Conservation (phyloP, 2,888 invertebrate species). For the Eristalinus aeneus region DNA sequence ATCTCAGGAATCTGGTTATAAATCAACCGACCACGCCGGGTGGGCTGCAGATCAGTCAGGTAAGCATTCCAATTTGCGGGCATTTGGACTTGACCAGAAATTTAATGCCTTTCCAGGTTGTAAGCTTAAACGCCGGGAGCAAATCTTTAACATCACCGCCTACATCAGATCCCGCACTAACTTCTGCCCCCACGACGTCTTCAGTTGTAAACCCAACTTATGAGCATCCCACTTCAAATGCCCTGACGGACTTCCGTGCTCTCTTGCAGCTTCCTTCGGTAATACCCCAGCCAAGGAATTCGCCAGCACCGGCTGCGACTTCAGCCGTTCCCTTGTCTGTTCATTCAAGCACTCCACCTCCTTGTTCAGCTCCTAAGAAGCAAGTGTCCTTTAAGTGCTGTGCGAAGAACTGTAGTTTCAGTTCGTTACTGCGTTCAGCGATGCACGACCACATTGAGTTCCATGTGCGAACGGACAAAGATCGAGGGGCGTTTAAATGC, state of each 20-base stretch:
- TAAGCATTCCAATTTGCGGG: not conserved
- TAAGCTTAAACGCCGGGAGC: constrained; percentile 45
- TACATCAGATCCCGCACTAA: too few relatives aligned
- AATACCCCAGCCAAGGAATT: not conserved
- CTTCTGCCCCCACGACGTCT: not conserved
- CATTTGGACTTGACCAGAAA: not conserved
- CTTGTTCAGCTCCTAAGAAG: not conserved
- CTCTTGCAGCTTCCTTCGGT: not conserved
- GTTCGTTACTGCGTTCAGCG: constrained; percentile 42
- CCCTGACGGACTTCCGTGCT: not conserved
- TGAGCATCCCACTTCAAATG: not conserved
- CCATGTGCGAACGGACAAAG: constrained; percentile 72
- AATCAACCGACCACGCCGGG: constrained; percentile 44
- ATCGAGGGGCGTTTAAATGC: constrained; percentile 74
- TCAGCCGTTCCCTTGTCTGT: too few relatives aligned
- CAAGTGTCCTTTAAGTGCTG: constrained; percentile 12
- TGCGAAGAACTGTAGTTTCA: constrained; percentile 17
- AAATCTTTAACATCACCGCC: constrained; percentile 25
- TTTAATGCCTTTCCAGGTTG: constrained; percentile 26
- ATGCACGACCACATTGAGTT: constrained; percentile 76
- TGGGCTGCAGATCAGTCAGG: constrained; percentile 62
- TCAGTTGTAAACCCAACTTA: too few relatives aligned
- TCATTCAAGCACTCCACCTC: not conserved
- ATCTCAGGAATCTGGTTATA: constrained; percentile 30
- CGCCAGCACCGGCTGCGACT: not conserved